Conservation (phyloP, 2,797 vertebrate species). For the Poeciliopsis presidionis region DNA sequence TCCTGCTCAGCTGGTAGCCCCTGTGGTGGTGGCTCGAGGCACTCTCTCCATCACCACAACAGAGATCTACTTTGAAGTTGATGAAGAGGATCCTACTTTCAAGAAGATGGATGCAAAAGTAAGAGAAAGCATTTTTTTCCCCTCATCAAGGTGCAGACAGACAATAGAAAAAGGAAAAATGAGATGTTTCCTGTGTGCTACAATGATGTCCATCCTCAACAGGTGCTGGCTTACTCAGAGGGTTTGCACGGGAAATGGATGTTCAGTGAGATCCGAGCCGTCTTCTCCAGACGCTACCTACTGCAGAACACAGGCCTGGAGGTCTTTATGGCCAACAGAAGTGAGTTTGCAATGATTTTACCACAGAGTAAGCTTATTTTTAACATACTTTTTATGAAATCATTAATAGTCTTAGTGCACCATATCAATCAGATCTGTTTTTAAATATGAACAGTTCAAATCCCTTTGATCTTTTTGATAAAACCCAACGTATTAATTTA, state of each 20-base stretch:
- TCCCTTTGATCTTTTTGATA: no score
- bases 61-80: conserved; percentile 99
- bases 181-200: neutral
- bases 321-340: conserved; percentile 99
- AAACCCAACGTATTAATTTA: no score
- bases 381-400: neutral
- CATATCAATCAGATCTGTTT: neutral
- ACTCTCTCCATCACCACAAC: conserved; percentile 98
- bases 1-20: conserved; percentile 95
- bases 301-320: conserved; percentile 96
- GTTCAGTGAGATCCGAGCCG: conserved; percentile 99
- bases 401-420: neutral
- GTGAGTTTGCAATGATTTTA: conserved; percentile 77
- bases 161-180: neutral
- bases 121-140: conserved; percentile 44
- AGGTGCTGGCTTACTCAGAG: conserved; percentile 97
- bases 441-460: no score
- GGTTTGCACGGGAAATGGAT: conserved; percentile 99
- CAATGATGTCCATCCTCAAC: conserved; percentile 8
- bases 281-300: conserved; percentile 95
- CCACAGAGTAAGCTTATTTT: neutral
- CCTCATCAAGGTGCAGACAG: neutral
- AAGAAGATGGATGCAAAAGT: conserved; percentile 95
- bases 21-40: conserved; percentile 94
- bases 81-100: conserved; percentile 93